A percentile compares a stretch with the other conserved stretches of the same genome.
Conservation (phyloP, 2,888 invertebrate species). For the Melieria omissa region DNA sequence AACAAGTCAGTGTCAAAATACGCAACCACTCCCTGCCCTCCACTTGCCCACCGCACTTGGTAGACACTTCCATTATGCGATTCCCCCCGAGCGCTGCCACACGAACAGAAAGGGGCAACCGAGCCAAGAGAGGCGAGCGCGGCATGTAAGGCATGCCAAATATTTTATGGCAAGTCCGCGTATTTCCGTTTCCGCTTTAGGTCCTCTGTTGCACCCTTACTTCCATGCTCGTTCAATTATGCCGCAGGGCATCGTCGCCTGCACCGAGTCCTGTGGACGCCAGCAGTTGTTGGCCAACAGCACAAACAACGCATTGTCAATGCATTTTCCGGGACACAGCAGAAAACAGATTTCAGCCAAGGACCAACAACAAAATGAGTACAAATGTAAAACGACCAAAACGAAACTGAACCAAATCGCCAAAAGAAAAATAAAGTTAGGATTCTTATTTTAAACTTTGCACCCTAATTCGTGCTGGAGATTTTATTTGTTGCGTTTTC, state of each 20-base stretch:
- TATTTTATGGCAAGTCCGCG: neutral
- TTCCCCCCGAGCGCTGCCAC: neutral
- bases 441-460: slow-evolving; percentile 28
- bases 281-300: slow-evolving; percentile 7
- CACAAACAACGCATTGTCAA: slow-evolving; percentile 18
- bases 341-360: slow-evolving; percentile 7
- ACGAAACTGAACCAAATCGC: neutral
- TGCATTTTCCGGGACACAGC: slow-evolving; percentile 19
- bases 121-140: neutral
- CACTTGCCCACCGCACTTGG: neutral
- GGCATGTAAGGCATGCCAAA: neutral
- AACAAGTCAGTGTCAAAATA: neutral
- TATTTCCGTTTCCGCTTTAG: slow-evolving; percentile 4
- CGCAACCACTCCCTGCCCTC: neutral
- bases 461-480: slow-evolving; percentile 1
- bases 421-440: slow-evolving; percentile 15
- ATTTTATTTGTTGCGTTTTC: neutral
- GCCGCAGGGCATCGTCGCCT: slow-evolving; percentile 10
- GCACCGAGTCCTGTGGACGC: neutral
- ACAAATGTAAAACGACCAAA: slow-evolving; percentile 13
- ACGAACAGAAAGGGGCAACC: neutral
- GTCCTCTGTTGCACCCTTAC: slow-evolving; percentile 14
- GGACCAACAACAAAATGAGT: neutral
- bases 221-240: slow-evolving; percentile 27
- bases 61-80: slow-evolving; percentile 2